These are phyloP conservation scores for Hemithea aestivaria DNA, from an alignment of 2,888 invertebrate species.

Conservation along the genomic window DNA sequence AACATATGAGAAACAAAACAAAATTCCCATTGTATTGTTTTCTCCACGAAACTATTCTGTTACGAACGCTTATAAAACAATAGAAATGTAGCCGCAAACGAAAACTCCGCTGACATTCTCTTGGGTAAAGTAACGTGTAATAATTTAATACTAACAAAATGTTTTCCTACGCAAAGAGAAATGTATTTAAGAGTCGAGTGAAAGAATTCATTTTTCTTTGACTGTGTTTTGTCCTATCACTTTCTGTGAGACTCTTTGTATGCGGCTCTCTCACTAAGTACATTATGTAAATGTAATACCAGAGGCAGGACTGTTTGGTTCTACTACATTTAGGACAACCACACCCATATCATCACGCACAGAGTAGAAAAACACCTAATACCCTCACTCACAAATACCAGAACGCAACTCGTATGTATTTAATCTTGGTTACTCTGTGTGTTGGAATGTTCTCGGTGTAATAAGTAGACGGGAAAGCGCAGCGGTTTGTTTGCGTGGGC, in stretches of 20 bases:
- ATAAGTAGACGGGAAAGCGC: conserved; percentile 3
- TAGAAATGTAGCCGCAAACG: conserved; percentile 14
- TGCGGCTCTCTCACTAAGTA: conserved; percentile 64
- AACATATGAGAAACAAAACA: background rate
- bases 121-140: conserved; percentile 42
- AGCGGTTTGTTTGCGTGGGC: background rate
- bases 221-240: conserved; percentile 48
- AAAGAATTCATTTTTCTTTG: conserved; percentile 57
- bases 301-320: conserved; percentile 56
- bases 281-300: conserved; percentile 73
- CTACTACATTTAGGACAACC: conserved; percentile 53
- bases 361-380: conserved; percentile 28
- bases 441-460: conserved; percentile 14
- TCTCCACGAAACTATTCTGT: conserved; percentile 32
- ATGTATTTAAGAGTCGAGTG: conserved; percentile 35
- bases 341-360: conserved; percentile 56
- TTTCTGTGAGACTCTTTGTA: conserved; percentile 59
- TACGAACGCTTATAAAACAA: conserved; percentile 19
- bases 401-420: conserved; percentile 9
- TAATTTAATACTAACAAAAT: conserved; percentile 52
- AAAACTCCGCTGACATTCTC: conserved; percentile 23
- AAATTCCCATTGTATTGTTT: background rate
- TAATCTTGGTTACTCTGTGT: conserved; percentile 25
- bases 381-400: conserved; percentile 1
- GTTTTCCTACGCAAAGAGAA: conserved; percentile 34